phyloP scores from a whole-genome alignment of 1,140 invertebrate species.

The Papilio polytes region DNA sequence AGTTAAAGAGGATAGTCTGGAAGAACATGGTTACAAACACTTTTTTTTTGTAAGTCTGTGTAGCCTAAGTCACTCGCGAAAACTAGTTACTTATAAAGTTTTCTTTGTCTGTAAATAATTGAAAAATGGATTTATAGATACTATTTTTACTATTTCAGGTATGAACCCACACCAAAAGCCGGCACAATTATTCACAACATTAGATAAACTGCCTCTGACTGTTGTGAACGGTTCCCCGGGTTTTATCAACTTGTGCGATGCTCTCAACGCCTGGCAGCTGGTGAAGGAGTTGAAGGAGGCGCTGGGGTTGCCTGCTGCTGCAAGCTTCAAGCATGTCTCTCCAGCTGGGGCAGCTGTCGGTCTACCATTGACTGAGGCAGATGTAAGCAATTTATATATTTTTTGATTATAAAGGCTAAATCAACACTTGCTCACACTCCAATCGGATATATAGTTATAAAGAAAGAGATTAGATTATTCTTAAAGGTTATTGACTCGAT shows the following conservation, averaged over 20 bases:
- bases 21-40: no score
- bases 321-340: conserved; percentile 99
- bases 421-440: no score
- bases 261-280: conserved; percentile 98
- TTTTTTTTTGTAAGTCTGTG: no score
- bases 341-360: conserved; percentile 98
- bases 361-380: conserved; percentile 88
- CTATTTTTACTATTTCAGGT: conserved; percentile 56
- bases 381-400: conserved; percentile 70
- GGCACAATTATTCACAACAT: conserved; percentile 95
- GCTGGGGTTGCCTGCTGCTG: conserved; percentile 94
- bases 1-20: no score
- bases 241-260: conserved; percentile 99
- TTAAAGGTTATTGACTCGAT: no score
- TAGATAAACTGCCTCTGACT: conserved; percentile 92
- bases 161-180: conserved; percentile 99
- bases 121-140: background rate
- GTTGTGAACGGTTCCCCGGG: conserved; percentile 98
- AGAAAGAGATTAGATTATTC: no score
- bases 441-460: no score
- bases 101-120: no score
- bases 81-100: no score
- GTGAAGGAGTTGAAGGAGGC: conserved; percentile 94
- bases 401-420: background rate
- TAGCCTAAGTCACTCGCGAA: no score